Base-by-base conservation (phyloP, 2,797 vertebrate genomes). In the Hippopotamyrus pictus region DNA sequence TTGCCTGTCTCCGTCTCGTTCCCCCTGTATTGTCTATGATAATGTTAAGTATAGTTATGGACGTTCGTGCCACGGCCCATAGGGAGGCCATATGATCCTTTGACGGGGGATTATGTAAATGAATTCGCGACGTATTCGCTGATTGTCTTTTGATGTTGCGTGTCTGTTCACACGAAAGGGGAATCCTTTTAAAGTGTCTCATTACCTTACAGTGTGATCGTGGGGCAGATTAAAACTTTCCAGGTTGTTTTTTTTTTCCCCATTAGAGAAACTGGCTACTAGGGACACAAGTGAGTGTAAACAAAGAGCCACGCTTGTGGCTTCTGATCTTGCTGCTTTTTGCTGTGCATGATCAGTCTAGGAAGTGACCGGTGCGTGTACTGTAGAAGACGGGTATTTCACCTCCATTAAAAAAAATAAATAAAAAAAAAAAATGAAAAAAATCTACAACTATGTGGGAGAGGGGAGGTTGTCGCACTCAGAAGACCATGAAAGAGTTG, bases 81-180 rank as follows among this genome's bases (percentile, higher is more conserved):
- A 8, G 76, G 19, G 76, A 82, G 41, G 37, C 76, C 41, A 44
- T 82, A 44, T 82, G 41, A 46, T 44, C 76, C 76, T 82, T 82
- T 82, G 76, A 82, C 76, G 41, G 37, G 41, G 76, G 76, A 46
- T 82, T 82, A 82, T 82, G 76, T 82, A 82, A 82, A 82, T 82
- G 19, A 41, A n/a, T 46, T 82, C 17, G 29, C 29, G 17, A n/a
- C 73, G 5, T 79, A 79, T 79, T 79, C 37, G 44, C 73, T 17
- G 37, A 44, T 79, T 79, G 73, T 79, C 73, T 79, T 79, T 41
- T 79, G 12, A 76, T 79, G 25, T 79, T 33, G 65, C 65, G 17
- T 22, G 41, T 82, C 76, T 82, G 76, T 46, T 44, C 69, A 73
- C 69, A 37, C 29, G 69, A 14, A 37, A 73, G 69, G 69, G 69